Evolutionary conservation across 2,888 invertebrate genomes (phyloP).

Genomic region (Calliopum simillimum): DNA sequence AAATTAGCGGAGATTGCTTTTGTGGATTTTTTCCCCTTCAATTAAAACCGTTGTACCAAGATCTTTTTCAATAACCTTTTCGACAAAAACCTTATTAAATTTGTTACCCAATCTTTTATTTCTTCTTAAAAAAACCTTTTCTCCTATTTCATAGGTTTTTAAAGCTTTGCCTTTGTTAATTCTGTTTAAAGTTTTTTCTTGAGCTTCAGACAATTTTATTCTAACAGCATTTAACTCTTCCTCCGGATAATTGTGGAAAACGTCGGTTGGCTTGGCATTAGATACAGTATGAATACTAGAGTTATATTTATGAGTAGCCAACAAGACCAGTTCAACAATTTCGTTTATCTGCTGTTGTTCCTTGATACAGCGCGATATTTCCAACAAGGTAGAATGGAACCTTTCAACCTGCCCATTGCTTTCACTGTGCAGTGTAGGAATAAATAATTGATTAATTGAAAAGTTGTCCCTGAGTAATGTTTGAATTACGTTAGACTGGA

Average conservation of each 20-base stretch:
- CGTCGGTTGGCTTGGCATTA: conserved; percentile 29
- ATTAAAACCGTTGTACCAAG: too few species aligned
- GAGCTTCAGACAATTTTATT: too few species aligned
- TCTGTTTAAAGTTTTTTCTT: too few species aligned
- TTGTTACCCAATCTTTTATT: too few species aligned
- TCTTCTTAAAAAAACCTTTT: too few species aligned
- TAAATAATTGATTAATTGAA: conserved; percentile 26
- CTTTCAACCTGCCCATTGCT: conserved; percentile 42
- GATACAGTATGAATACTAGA: conserved; percentile 36
- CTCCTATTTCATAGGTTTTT: too few species aligned
- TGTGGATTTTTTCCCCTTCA: too few species aligned
- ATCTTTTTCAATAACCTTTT: too few species aligned
- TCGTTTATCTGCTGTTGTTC: conserved; percentile 40
- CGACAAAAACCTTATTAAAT: too few species aligned
- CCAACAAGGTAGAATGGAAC: conserved; percentile 40
- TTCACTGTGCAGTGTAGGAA: conserved; percentile 42
- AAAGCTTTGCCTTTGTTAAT: too few species aligned
- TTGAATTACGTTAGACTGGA: conserved; percentile 31
- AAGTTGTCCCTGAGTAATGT: conserved; percentile 37
- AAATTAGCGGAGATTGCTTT: too few species aligned
- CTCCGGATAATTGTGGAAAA: background rate
- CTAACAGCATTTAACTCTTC: too few species aligned
- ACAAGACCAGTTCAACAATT: conserved; percentile 37
- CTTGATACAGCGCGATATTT: conserved; percentile 43
- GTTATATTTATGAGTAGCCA: conserved; percentile 41